These are phyloP conservation scores for Hydrolagus colliei DNA, from an alignment of 2,797 vertebrate genomes.

Conservation along the genomic window DNA sequence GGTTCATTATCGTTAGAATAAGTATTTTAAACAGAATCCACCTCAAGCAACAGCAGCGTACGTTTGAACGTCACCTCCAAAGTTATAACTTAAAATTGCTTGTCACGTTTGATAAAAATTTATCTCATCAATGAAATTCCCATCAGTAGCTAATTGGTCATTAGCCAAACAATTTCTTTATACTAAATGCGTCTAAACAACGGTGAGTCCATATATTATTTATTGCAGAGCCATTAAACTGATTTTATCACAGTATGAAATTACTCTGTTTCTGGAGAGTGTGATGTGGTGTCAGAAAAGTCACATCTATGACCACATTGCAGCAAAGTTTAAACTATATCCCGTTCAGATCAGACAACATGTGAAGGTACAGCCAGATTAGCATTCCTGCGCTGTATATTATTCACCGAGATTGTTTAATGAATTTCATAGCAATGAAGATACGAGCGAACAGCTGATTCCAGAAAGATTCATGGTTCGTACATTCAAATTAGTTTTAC, in stretches of 20 bases:
- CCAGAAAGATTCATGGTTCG: not conserved
- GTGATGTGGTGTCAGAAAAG: constrained; percentile 10
- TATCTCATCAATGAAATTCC: not conserved
- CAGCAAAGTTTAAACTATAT: not conserved
- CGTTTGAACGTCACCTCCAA: not conserved
- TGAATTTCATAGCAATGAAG: constrained; percentile 16
- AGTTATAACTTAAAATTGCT: constrained; percentile 9
- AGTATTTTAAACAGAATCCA: not conserved
- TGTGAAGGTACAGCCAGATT: not conserved
- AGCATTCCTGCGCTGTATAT: not conserved
- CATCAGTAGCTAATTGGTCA: not conserved
- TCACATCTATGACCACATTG: not conserved
- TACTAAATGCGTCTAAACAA: not conserved
- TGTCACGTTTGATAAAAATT: constrained; percentile 9
- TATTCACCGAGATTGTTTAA: not conserved
- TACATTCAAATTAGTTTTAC: too few relatives aligned
- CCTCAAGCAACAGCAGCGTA: not conserved
- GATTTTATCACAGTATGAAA: not conserved
- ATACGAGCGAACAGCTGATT: too few relatives aligned
- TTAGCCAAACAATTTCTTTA: constrained; percentile 11
- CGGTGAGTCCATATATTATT: not conserved
- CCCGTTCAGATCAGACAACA: not conserved
- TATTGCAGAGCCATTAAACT: not conserved
- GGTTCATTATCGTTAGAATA: constrained; percentile 8
- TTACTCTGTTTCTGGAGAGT: not conserved